phyloP scores from a whole-genome alignment of 2,797 vertebrate genomes.

The Sebastolobus alascanus region DNA sequence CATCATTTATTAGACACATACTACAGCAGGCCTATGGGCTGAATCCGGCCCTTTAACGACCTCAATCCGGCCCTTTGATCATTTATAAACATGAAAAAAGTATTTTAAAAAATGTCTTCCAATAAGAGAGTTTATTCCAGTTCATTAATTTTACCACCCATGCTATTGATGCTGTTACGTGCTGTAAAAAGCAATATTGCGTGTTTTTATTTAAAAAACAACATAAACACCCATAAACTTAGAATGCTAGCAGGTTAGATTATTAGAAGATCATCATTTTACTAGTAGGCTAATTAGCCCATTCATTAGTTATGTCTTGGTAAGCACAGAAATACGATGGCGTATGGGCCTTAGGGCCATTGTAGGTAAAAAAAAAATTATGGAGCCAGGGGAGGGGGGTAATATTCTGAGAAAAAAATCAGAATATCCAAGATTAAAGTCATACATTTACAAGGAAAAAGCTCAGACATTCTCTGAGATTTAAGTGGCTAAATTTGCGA shows the following conservation, averaged over 20 bases:
- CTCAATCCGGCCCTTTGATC: background rate
- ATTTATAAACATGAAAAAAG: background rate
- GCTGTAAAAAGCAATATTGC: too few relatives aligned
- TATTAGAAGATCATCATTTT: background rate
- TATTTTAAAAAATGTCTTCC: background rate
- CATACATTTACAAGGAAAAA: too few relatives aligned
- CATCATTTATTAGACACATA: background rate
- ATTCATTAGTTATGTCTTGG: background rate
- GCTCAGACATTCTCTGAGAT: too few relatives aligned
- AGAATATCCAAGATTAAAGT: too few relatives aligned
- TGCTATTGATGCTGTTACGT: too few relatives aligned
- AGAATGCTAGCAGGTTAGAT: background rate
- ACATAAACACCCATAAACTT: background rate
- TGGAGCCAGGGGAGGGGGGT: too few relatives aligned
- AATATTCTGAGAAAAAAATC: rapidly evolving
- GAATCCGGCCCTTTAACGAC: background rate
- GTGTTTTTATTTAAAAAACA: too few relatives aligned
- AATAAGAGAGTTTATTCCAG: background rate
- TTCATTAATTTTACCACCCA: too few relatives aligned
- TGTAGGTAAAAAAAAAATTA: too few relatives aligned
- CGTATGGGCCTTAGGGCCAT: too few relatives aligned
- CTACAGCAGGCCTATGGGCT: background rate
- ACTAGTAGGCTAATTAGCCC: rapidly evolving
- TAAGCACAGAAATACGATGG: background rate
- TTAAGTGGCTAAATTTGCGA: too few relatives aligned